Evolutionary conservation across 2,797 vertebrate species (phyloP), one percentile per base, ranked within the genome.

Genomic region (Lophotriccus pileatus): DNA sequence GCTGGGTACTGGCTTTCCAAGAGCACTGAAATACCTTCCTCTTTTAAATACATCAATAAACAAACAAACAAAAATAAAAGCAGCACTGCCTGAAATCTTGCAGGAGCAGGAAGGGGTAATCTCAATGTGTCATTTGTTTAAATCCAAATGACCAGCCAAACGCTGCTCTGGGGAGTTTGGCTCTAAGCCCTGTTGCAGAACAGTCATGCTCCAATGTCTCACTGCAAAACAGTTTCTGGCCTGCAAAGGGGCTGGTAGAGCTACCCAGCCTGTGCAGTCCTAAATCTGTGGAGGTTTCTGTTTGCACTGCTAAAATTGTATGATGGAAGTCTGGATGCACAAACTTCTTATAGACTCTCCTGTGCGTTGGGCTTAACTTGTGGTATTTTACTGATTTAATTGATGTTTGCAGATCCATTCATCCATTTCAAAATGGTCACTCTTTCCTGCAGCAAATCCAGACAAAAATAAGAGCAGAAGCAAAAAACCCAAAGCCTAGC

Each of bases 21-120:
- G 36, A 75, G 28, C 58, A 39, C 67, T 92, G 88, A 91, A 94
- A 95, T 49, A 92, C 76, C 75, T 91, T 89, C 70, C 58, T 76
- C 87, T 84, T 87, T 91, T 44, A 91, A 90, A 94, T 47, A 76
- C 50, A 69, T 34, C 25, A 88, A 95, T 91, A 95, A 96, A 96
- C 80, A 95, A 97, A 93, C 70, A 95, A 95, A 93, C 85, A 90
- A 96, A 94, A 96, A 94, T 83, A 90, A 95, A 95, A 94, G 69
- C 44, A 94, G 59, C 80, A 23, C 39, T 52, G 76, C 91, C 82
- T 84, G 64, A 96, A 93, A 87, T 58, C 92, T 78, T 78, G 75
- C 63, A 87, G 84, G 79, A 85, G 80, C 0, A 5, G n/a, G 60
- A 69, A 86, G 50, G 44, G 34, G 22, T 63, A 37, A 91, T 91